Percentiles rank a stretch among this genome's conserved stretches.
Evolutionary conservation across 53 echinoderm and acorn worm species (phyloP).

Genomic region (Glandiceps talaboti): DNA sequence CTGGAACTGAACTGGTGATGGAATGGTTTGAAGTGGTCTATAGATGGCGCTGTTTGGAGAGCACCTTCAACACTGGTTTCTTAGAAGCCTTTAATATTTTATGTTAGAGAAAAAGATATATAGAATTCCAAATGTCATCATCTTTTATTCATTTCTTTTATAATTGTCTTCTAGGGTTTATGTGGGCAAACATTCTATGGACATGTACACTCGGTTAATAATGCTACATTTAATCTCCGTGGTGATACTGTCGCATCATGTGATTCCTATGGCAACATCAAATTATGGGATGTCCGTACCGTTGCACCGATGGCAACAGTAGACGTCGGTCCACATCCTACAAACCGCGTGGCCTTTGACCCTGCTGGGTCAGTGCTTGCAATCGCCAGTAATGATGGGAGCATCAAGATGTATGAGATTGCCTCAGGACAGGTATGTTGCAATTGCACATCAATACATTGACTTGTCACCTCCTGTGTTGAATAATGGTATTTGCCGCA

Average conservation of each 20-base stretch:
- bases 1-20: too few species aligned
- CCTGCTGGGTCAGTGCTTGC: constrained; percentile 77
- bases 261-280: constrained; percentile 83
- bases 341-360: constrained; percentile 78
- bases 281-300: constrained; percentile 85
- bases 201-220: constrained; percentile 82
- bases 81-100: too few species aligned
- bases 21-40: too few species aligned
- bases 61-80: too few species aligned
- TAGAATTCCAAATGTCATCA: too few species aligned
- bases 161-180: constrained; percentile 62
- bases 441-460: too few species aligned
- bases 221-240: constrained; percentile 72
- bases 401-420: constrained; percentile 79
- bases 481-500: too few species aligned
- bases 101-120: too few species aligned
- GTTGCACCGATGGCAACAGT: constrained; percentile 66
- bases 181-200: constrained; percentile 99
- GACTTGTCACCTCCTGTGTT: too few species aligned
- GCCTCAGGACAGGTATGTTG: constrained; percentile 76
- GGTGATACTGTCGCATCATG: constrained; percentile 98
- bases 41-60: too few species aligned
- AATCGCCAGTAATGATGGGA: constrained; percentile 87
- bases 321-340: constrained; percentile 83
- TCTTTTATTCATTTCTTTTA: too few species aligned